phyloP scores from a whole-genome alignment of 2,888 invertebrate species.

The Orchesellides sinensis region DNA sequence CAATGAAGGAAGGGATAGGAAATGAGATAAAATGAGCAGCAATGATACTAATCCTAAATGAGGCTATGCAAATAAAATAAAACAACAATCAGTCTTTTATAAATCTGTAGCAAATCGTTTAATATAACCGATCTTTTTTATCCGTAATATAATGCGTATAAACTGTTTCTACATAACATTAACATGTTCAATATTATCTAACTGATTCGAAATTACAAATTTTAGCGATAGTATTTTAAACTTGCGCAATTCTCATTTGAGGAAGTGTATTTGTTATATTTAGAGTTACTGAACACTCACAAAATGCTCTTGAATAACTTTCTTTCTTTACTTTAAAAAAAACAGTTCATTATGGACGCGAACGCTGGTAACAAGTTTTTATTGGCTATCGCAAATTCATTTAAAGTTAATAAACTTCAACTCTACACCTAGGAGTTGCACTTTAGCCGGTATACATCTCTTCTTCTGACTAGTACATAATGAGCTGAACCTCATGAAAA shows the following conservation, averaged over 20 bases:
- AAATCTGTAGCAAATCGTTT: too few relatives aligned
- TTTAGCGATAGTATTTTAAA: neutral
- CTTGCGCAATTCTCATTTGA: neutral
- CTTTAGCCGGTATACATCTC: conserved; percentile 38
- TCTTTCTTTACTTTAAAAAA: neutral
- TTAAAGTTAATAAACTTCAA: neutral
- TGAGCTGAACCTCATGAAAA: conserved; percentile 47
- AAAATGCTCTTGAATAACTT: neutral
- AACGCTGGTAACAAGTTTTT: conserved; percentile 36
- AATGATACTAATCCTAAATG: too few relatives aligned
- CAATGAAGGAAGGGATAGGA: too few relatives aligned
- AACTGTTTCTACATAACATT: neutral
- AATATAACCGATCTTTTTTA: too few relatives aligned
- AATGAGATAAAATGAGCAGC: too few relatives aligned
- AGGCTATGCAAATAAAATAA: too few relatives aligned
- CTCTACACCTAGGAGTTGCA: neutral
- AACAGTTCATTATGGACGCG: conserved; percentile 60
- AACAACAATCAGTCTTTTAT: too few relatives aligned
- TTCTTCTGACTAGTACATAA: conserved; percentile 62
- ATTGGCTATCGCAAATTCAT: neutral
- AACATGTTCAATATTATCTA: neutral
- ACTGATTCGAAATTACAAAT: neutral
- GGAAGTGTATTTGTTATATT: neutral
- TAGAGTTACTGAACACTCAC: neutral
- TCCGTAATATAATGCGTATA: neutral